Percentiles rank a stretch among this genome's conserved stretches.
phyloP scores from a whole-genome alignment of 2,113 vertebrate species.

The Epinephelus cyanopodus region DNA sequence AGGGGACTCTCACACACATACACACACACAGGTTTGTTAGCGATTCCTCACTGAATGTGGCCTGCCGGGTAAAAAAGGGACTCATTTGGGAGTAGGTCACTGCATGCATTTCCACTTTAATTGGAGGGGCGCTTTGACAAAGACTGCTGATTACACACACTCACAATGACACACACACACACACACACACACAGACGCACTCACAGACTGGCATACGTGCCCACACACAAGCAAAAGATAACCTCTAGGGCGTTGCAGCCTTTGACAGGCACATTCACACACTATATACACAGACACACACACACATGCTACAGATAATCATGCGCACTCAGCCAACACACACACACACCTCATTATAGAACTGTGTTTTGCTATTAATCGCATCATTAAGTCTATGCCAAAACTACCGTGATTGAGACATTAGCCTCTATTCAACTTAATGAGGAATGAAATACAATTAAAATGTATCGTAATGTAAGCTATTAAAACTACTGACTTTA shows the following conservation, averaged over 20 bases:
- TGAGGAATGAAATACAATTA: constrained; percentile 50
- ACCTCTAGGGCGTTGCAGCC: constrained; percentile 38
- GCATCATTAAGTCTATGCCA: constrained; percentile 60
- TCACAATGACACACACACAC: constrained; percentile 26
- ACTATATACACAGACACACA: constrained; percentile 3
- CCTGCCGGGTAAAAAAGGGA: constrained; percentile 52
- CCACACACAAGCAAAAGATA: constrained; percentile 42
- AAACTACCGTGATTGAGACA: constrained; percentile 61
- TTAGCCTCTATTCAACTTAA: constrained; percentile 46
- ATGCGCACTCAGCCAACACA: neutral
- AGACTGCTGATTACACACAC: constrained; percentile 32
- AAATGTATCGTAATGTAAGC: constrained; percentile 30
- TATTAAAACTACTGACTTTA: constrained; percentile 18
- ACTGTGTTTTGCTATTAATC: constrained; percentile 59
- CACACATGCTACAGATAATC: neutral
- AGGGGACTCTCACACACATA: constrained; percentile 20
- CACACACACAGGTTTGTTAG: constrained; percentile 53
- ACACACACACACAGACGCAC: constrained; percentile 24
- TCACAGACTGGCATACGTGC: constrained; percentile 11
- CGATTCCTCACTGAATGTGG: constrained; percentile 44
- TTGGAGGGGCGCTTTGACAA: constrained; percentile 71
- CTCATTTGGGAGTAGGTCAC: constrained; percentile 81
- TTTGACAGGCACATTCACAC: constrained; percentile 26
- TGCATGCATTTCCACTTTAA: constrained; percentile 81
- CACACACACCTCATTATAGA: constrained; percentile 46